These are phyloP conservation scores for Chlorospingus semifuscus DNA, from an alignment of 2,797 vertebrate species.

Conservation along the genomic window DNA sequence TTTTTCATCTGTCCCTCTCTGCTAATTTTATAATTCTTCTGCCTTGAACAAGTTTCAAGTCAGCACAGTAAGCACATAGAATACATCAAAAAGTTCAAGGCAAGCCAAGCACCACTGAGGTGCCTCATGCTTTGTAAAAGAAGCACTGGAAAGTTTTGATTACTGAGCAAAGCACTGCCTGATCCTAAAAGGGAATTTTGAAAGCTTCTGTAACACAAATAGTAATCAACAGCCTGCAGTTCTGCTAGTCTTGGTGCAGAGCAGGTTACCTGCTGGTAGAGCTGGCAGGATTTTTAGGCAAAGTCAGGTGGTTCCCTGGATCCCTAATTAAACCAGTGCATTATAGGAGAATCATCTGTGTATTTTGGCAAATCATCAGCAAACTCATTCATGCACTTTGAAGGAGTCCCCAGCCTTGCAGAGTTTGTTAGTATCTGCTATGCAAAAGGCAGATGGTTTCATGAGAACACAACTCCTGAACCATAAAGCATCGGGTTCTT, in stretches of 20 bases:
- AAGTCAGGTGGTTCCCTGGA: background rate
- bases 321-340: background rate
- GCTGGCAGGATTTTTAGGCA: background rate
- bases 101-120: background rate
- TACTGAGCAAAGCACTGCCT: background rate
- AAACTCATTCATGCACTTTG: background rate
- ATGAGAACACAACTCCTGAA: background rate
- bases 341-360: background rate
- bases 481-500: rapidly evolving
- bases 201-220: background rate
- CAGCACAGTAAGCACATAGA: background rate
- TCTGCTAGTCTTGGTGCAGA: background rate
- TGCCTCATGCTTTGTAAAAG: background rate
- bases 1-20: background rate
- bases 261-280: background rate
- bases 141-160: background rate
- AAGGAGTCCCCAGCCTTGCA: background rate
- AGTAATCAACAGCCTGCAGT: background rate
- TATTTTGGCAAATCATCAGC: background rate
- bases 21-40: conserved; percentile 16
- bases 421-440: background rate
- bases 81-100: background rate
- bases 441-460: background rate
- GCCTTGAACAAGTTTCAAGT: background rate
- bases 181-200: background rate